phyloP scores from a whole-genome alignment of 2,888 invertebrate genomes.

The Hesperia comma region DNA sequence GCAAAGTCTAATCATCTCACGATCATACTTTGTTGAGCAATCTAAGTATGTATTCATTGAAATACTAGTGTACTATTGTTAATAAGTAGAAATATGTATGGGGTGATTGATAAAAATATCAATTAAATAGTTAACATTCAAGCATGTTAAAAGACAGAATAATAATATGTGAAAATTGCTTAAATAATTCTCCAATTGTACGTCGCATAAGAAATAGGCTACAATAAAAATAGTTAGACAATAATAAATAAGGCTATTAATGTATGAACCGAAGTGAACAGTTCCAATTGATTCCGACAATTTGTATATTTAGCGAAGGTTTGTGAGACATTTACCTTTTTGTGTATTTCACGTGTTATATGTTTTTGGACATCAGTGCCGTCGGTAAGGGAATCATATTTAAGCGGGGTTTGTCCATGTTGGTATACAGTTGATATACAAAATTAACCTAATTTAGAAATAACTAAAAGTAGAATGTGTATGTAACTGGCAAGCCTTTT shows the following conservation, averaged over 20 bases:
- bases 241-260: constrained; percentile 16
- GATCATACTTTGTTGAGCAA: constrained; percentile 25
- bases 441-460: too few relatives aligned
- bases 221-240: constrained; percentile 29
- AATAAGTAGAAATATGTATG: neutral
- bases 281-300: constrained; percentile 23
- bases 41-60: neutral
- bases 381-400: neutral
- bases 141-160: constrained; percentile 3
- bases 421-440: too few relatives aligned
- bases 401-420: too few relatives aligned
- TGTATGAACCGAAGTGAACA: constrained; percentile 13
- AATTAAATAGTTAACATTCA: neutral
- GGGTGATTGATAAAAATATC: neutral
- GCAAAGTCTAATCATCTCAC: constrained; percentile 30
- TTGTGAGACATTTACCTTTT: constrained; percentile 28
- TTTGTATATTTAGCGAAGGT: constrained; percentile 30
- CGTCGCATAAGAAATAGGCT: neutral
- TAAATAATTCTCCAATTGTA: neutral
- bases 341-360: constrained; percentile 3
- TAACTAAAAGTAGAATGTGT: too few relatives aligned
- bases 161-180: neutral
- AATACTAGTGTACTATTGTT: neutral
- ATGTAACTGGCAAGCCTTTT: too few relatives aligned
- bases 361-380: neutral